phyloP scores from a whole-genome alignment of 1,140 invertebrate species.

The Cotesia vestalis region DNA sequence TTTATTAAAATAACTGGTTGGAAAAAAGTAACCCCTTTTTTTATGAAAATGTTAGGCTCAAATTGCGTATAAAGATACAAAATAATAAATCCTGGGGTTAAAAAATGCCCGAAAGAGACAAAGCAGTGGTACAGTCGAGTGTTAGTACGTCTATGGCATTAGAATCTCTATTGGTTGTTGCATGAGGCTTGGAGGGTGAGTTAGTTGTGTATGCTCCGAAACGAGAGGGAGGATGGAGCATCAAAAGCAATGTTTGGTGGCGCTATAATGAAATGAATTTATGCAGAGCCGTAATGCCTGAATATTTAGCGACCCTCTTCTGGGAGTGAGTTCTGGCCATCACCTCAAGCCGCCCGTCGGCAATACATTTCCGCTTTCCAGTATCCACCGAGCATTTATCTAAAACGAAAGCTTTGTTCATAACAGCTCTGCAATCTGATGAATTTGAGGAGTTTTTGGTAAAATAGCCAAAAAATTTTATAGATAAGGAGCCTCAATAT shows the following conservation, averaged over 20 bases:
- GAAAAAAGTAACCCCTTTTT: too few relatives aligned
- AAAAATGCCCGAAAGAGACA: too few relatives aligned
- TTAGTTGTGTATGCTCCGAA: conserved; percentile 48
- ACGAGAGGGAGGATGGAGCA: conserved; percentile 51
- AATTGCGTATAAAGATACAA: too few relatives aligned
- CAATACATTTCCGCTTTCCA: conserved; percentile 19
- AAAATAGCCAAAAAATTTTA: too few relatives aligned
- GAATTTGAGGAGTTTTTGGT: too few relatives aligned
- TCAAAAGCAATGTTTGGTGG: conserved; percentile 72
- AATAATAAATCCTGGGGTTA: too few relatives aligned
- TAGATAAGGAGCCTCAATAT: too few relatives aligned
- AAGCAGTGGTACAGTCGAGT: too few relatives aligned
- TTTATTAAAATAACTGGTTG: too few relatives aligned
- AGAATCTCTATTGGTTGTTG: conserved; percentile 53
- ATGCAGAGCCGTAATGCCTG: conserved; percentile 73
- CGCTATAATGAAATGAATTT: conserved; percentile 73
- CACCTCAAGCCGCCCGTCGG: conserved; percentile 40
- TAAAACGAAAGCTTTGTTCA: conserved; percentile 9
- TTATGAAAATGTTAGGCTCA: too few relatives aligned
- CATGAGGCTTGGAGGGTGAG: conserved; percentile 52
- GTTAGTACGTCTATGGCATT: conserved; percentile 43
- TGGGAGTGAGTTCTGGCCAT: conserved; percentile 59
- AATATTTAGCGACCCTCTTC: conserved; percentile 70
- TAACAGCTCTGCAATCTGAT: too few relatives aligned
- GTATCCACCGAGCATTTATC: conserved; percentile 22